Percentiles rank a stretch among this genome's conserved stretches.
Evolutionary conservation across 2,797 vertebrate genomes (phyloP).

Genomic region (Gymnothorax reevesii): DNA sequence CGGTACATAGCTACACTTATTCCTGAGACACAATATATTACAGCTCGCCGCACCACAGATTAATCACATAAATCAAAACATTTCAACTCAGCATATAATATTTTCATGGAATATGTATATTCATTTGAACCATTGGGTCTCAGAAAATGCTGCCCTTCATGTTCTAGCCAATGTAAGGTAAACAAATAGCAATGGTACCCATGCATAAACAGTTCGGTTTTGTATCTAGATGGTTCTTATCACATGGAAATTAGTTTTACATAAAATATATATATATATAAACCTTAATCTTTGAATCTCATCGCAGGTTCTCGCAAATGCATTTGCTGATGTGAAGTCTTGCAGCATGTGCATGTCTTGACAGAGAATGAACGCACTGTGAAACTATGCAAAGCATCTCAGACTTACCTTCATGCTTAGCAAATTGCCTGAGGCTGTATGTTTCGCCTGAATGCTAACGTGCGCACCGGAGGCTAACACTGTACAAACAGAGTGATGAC

Average conservation of each 20-base stretch:
- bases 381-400: conserved; percentile 49
- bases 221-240: neutral
- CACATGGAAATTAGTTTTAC: neutral
- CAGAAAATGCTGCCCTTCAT: neutral
- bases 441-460: conserved; percentile 14
- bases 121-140: neutral
- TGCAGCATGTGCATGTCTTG: conserved; percentile 54
- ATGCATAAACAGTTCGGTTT: neutral
- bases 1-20: too few species aligned
- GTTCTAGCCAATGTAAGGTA: neutral
- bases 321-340: conserved; percentile 16
- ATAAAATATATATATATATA: neutral
- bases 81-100: neutral
- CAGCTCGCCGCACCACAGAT: neutral
- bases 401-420: conserved; percentile 32
- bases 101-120: neutral
- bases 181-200: neutral
- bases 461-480: neutral
- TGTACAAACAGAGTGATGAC: too few species aligned
- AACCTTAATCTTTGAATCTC: neutral
- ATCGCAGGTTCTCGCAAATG: neutral
- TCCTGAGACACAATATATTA: neutral
- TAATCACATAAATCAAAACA: neutral
- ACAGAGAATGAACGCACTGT: conserved; percentile 44
- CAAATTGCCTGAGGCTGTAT: conserved; percentile 46